Conservation (phyloP, 2,113 vertebrate genomes). For the Zeus faber region DNA sequence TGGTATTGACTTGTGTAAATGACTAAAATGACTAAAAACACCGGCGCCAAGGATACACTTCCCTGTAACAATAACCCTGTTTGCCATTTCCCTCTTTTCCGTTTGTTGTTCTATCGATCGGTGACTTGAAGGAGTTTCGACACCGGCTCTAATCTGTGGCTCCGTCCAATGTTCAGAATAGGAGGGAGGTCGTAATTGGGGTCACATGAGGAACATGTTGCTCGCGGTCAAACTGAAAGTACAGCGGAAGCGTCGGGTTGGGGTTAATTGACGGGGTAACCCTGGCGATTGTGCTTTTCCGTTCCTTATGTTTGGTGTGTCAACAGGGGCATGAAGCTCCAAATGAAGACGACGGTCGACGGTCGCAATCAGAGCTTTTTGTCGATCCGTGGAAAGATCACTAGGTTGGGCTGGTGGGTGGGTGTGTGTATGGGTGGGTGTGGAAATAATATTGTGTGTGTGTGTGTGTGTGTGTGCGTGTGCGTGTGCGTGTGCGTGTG, state of each 20-base stretch:
- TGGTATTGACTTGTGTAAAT: too few species aligned
- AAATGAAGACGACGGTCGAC: not conserved
- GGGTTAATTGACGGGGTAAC: not conserved
- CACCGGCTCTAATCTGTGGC: slow-evolving; percentile 45
- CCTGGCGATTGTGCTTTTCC: not conserved
- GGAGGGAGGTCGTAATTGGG: slow-evolving; percentile 33
- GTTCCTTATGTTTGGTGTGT: not conserved
- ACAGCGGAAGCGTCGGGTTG: too few species aligned
- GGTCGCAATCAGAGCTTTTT: slow-evolving; percentile 11
- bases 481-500: not conserved
- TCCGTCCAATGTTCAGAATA: slow-evolving; percentile 65
- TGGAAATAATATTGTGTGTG: not conserved
- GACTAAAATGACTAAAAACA: too few species aligned
- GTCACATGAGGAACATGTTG: slow-evolving; percentile 28
- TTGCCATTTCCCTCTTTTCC: not conserved
- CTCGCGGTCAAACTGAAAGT: not conserved
- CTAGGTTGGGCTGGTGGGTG: too few species aligned
- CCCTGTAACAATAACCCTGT: too few species aligned
- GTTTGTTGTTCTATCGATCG: slow-evolving; percentile 20
- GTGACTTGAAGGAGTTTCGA: slow-evolving; percentile 39
- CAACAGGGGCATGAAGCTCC: not conserved
- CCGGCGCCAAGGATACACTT: too few species aligned
- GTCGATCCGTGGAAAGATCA: slow-evolving; percentile 13
- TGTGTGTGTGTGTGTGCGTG: slow-evolving; percentile 3
- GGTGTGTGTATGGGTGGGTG: not conserved